Evolutionary conservation across 2,797 vertebrate genomes (phyloP).

Genomic region (Caiman crocodilus): DNA sequence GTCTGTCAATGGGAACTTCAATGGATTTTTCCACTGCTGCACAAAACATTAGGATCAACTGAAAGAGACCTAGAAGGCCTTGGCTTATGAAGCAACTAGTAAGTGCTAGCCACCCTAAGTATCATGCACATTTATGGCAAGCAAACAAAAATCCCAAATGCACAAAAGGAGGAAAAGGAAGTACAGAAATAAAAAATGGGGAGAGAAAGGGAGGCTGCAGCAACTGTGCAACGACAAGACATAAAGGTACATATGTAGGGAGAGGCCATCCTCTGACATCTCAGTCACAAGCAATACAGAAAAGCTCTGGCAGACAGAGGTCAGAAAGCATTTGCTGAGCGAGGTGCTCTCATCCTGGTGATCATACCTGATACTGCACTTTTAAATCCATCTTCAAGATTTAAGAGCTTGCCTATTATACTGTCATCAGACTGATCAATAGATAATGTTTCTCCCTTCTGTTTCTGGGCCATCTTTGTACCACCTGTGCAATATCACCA

Average conservation of each 20-base stretch:
- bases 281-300: not conserved
- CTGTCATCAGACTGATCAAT: conserved; percentile 38
- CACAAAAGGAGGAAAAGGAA: not conserved
- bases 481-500: conserved; percentile 25
- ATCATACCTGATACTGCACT: not conserved
- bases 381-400: conserved; percentile 19
- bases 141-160: not conserved
- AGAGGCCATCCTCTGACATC: not conserved
- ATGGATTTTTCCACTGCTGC: not conserved
- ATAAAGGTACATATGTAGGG: not conserved
- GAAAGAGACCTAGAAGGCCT: too few species aligned
- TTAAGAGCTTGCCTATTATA: not conserved
- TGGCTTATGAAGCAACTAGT: not conserved
- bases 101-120: not conserved
- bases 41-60: not conserved
- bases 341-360: not conserved
- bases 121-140: not conserved
- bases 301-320: not conserved
- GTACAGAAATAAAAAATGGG: not conserved
- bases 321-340: not conserved
- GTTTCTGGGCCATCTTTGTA: not conserved
- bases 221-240: not conserved
- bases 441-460: conserved; percentile 29
- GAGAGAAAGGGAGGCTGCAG: not conserved
- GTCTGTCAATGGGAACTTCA: not conserved